Evolutionary conservation across 2,888 invertebrate species (phyloP).

Genomic region (Drosophila multiciliata): DNA sequence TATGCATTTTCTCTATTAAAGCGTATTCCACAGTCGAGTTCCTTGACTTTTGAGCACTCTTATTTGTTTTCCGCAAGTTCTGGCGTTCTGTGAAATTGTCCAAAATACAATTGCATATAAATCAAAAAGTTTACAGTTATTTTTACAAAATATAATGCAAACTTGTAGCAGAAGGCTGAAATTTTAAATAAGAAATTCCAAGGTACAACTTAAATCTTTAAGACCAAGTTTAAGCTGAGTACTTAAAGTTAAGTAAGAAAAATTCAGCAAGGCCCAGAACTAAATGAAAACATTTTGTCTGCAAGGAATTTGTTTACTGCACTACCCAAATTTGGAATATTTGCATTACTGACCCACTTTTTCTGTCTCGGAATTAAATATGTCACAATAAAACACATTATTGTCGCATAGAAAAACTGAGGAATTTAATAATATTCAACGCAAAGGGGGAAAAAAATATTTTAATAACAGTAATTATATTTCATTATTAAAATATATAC

Average conservation of each 20-base stretch:
- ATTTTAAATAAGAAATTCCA: constrained; percentile 5
- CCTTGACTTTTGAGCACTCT: not conserved
- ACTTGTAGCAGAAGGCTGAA: constrained; percentile 34
- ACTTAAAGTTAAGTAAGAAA: not conserved
- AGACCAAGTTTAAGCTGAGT: not conserved
- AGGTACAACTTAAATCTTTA: not conserved
- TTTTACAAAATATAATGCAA: constrained; percentile 48
- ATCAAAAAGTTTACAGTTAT: constrained; percentile 61
- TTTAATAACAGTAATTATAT: constrained; percentile 47
- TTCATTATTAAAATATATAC: rapidly evolving
- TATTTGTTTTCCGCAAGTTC: constrained; percentile 50
- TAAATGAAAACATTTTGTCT: not conserved
- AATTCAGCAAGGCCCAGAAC: not conserved
- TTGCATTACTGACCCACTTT: not conserved
- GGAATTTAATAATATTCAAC: not conserved
- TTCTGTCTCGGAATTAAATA: not conserved
- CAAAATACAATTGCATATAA: constrained; percentile 69
- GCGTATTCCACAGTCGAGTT: constrained; percentile 7
- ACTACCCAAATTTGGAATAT: not conserved
- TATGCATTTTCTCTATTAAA: not conserved
- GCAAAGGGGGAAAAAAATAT: constrained; percentile 28
- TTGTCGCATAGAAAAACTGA: not conserved
- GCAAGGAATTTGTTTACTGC: not conserved
- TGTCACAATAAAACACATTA: not conserved
- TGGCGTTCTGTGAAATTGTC: constrained; percentile 52